Conservation (phyloP, 1,140 invertebrate species). For the Diabrotica virgifera region DNA sequence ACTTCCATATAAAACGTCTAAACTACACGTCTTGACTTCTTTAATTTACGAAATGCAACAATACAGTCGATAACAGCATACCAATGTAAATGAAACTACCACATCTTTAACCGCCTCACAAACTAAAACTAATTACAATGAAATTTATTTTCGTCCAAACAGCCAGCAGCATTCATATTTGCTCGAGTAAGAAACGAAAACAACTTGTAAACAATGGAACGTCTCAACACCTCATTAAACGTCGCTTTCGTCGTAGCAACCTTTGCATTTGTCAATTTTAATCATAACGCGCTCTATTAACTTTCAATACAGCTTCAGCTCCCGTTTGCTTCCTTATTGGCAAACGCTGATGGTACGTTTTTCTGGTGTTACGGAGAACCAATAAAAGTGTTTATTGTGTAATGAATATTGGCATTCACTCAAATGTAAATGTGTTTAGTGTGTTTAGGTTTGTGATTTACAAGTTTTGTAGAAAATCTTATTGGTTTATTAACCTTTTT, state of each 20-base stretch:
- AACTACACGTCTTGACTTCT: too few relatives aligned
- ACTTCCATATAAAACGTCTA: too few relatives aligned
- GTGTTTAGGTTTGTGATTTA: not conserved
- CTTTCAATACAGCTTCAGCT: too few relatives aligned
- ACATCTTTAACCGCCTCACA: not conserved
- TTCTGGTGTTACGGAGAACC: not conserved
- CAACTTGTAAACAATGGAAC: constrained; percentile 10
- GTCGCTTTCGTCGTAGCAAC: not conserved
- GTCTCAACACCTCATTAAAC: constrained; percentile 14
- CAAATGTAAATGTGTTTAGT: constrained; percentile 2
- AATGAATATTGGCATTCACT: not conserved
- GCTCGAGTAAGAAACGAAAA: not conserved
- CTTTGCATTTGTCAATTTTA: constrained; percentile 4
- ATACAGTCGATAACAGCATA: too few relatives aligned
- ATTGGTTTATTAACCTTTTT: not conserved
- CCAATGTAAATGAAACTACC: too few relatives aligned
- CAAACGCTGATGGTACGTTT: too few relatives aligned
- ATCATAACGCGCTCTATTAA: not conserved
- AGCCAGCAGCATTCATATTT: not conserved
- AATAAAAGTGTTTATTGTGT: not conserved
- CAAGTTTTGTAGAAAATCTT: not conserved
- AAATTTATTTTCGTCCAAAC: not conserved
- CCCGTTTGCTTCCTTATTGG: too few relatives aligned
- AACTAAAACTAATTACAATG: not conserved
- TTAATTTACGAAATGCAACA: too few relatives aligned